Percentiles rank a stretch among this genome's conserved stretches.
phyloP scores from a whole-genome alignment of 2,797 vertebrate genomes.

The Squalus acanthias region DNA sequence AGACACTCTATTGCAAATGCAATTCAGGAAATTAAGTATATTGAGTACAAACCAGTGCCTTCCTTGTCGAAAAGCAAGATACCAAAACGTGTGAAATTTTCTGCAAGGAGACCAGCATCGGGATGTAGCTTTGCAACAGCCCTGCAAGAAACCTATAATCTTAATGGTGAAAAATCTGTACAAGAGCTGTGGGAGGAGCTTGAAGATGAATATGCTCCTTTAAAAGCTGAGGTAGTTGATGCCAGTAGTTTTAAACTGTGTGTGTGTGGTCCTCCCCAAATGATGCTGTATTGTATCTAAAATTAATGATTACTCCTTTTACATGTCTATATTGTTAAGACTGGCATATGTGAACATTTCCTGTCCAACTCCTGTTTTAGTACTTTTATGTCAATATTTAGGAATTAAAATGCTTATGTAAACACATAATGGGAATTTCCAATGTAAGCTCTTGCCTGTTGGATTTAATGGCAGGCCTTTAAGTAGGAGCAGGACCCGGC shows the following conservation, averaged over 20 bases:
- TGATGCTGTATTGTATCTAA: neutral
- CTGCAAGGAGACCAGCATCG: neutral
- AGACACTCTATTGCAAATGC: constrained; percentile 57
- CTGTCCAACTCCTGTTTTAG: neutral
- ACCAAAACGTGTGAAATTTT: constrained; percentile 52
- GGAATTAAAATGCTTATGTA: neutral
- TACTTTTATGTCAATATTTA: neutral
- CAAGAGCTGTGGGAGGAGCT: constrained; percentile 62
- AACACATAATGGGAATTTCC: neutral
- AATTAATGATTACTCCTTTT: neutral
- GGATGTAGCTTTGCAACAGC: neutral
- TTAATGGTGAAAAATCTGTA: constrained; percentile 52
- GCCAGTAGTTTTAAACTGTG: neutral
- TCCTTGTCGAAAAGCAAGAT: constrained; percentile 57
- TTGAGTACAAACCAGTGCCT: constrained; percentile 49
- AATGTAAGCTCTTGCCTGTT: neutral
- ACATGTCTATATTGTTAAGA: neutral
- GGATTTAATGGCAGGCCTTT: neutral
- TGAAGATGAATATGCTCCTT: constrained; percentile 60
- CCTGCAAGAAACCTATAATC: constrained; percentile 16
- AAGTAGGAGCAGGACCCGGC: too few relatives aligned
- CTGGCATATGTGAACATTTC: too few relatives aligned
- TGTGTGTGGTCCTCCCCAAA: neutral
- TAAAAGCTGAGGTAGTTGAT: constrained; percentile 56
- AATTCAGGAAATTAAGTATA: constrained; percentile 56